Percentiles rank a stretch among this genome's conserved stretches.
These are phyloP conservation scores for Rallus crepitans DNA, from an alignment of 2,797 vertebrate species.

Conservation along the genomic window DNA sequence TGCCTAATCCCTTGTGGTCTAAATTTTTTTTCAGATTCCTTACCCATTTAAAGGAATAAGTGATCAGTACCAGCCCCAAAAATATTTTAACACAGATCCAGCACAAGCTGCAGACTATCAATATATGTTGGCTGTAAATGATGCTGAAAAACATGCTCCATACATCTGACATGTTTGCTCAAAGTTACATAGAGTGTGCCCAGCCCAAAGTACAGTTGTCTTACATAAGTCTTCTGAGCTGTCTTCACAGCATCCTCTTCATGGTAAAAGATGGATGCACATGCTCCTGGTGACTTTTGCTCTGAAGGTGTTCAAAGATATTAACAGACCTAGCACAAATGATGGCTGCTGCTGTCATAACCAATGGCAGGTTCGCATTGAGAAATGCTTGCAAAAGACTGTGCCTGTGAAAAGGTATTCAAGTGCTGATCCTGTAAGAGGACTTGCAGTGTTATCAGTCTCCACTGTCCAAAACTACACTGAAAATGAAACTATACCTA, in stretches of 20 bases:
- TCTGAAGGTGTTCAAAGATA: background rate
- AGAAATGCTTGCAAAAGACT: background rate
- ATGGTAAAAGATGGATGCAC: background rate
- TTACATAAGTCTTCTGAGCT: background rate
- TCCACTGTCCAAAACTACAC: background rate
- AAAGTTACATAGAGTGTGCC: background rate
- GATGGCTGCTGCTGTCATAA: background rate
- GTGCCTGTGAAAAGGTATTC: background rate
- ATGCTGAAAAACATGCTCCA: background rate
- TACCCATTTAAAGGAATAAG: background rate
- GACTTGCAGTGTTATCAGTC: background rate
- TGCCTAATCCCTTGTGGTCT: background rate
- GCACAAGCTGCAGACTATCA: background rate
- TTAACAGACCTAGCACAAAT: background rate
- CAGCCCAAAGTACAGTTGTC: background rate
- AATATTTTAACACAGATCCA: background rate
- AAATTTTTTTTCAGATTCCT: background rate
- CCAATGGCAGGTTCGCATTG: background rate
- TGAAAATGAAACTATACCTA: background rate
- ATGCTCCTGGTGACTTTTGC: background rate
- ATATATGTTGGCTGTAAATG: rapidly evolving
- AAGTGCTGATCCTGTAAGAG: background rate
- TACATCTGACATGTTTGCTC: background rate
- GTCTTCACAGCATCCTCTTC: background rate
- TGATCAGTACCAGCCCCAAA: background rate